A percentile compares a stretch with the other conserved stretches of the same genome.
phyloP scores from a whole-genome alignment of 2,797 vertebrate genomes.

The Orientallactaga sibirica region DNA sequence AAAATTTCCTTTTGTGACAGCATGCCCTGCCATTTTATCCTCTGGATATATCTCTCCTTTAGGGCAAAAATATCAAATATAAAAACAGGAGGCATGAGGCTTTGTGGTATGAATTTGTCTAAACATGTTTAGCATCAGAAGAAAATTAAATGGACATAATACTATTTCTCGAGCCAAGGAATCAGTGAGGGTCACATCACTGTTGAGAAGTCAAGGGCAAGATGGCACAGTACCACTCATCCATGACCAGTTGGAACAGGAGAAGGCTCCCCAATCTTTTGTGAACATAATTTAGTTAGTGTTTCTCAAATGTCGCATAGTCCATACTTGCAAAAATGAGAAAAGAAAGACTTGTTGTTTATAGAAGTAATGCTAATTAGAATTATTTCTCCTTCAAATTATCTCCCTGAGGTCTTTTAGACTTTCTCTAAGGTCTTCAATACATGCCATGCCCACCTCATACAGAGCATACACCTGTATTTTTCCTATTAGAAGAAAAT shows the following conservation, averaged over 20 bases:
- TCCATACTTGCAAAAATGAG: neutral
- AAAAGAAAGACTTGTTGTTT: neutral
- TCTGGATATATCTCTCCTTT: neutral
- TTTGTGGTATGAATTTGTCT: neutral
- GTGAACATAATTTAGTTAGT: neutral
- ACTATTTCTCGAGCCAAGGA: neutral
- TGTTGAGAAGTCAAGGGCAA: neutral
- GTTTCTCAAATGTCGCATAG: neutral
- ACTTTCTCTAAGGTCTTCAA: neutral
- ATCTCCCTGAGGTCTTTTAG: neutral
- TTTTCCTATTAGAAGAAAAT: neutral
- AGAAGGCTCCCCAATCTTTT: accelerated
- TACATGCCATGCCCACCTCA: accelerated
- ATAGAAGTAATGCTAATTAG: neutral
- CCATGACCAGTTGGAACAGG: accelerated
- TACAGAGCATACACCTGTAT: neutral
- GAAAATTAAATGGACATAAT: neutral
- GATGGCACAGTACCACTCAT: neutral
- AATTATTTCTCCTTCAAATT: neutral
- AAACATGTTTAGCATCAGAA: neutral
- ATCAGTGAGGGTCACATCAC: neutral
- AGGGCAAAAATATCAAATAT: neutral
- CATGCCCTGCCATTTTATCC: neutral
- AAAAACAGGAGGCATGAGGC: neutral
- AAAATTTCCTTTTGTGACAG: neutral